phyloP scores from a whole-genome alignment of 1,140 invertebrate species.

The Tigriopus japonicus region DNA sequence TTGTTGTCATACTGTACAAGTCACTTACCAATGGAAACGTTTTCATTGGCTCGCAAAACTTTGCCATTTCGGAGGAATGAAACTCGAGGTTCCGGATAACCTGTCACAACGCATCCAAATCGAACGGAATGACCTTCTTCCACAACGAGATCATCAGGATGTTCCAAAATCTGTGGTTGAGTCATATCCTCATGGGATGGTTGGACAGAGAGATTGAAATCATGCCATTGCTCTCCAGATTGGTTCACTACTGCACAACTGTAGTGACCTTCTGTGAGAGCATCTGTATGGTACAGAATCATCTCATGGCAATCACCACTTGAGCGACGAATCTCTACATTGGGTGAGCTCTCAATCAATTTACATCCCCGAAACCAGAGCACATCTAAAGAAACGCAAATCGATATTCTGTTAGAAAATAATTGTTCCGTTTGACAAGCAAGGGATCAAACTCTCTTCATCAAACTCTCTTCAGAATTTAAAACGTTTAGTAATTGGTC shows the following conservation, averaged over 20 bases:
- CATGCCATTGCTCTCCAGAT: constrained; percentile 11
- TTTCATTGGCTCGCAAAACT: constrained; percentile 16
- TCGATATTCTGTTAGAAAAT: neutral
- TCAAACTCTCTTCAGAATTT: neutral
- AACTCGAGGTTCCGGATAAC: constrained; percentile 20
- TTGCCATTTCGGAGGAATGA: constrained; percentile 16
- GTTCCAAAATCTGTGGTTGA: no score
- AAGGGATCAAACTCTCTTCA: neutral
- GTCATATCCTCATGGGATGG: no score
- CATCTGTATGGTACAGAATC: no score
- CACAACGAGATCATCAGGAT: neutral
- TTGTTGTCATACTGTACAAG: no score
- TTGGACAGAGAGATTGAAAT: constrained; percentile 9
- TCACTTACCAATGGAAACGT: constrained; percentile 17
- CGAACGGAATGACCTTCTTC: constrained; percentile 15
- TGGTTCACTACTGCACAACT: neutral
- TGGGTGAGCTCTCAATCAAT: no score
- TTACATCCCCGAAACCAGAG: neutral
- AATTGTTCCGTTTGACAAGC: neutral
- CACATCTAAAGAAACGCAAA: neutral
- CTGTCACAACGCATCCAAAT: constrained; percentile 19
- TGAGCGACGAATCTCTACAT: no score
- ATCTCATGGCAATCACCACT: no score
- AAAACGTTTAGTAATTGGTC: no score
- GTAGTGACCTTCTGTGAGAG: neutral